Evolutionary conservation across 2,888 invertebrate species (phyloP), one percentile per base, ranked within the genome.

Genomic region (Dermolepida albohirtum): DNA sequence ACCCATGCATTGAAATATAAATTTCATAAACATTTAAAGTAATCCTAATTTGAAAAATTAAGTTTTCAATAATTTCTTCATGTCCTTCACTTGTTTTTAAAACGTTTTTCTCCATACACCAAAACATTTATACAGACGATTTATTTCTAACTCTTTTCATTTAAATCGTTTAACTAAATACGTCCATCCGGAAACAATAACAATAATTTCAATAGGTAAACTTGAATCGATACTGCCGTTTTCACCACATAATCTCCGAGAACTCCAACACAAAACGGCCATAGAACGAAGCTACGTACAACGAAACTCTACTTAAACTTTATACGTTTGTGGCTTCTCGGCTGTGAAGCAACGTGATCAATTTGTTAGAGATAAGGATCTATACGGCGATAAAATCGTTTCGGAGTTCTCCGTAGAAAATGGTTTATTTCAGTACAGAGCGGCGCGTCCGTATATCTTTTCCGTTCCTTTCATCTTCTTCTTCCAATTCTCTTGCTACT

Each of bases 321-420:
- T 62, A 62, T 62, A 62, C 59, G 59, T 62, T 62, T 62, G 59
- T 62, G 59, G 59, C 59, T 62, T 62, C 59, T 34, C 59, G 59
- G 59, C 59, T 62, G 59, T 39, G 49, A 62, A 62, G 47, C 49
- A 62, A 62, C 59, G 59, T 62, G 59, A 62, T 64, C 64, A 64
- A 64, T 64, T 64, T 64, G 64, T 64, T 64, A 27, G 50, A 64
- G 64, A 64, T 54, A 51, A 64, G 44, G 54, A 64, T 64, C 64
- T 54, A 47, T 62, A 44, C 64, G 43, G 16, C 51, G 44, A 64
- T 54, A 43, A 66, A 57, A 66, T 66, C 57, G 66, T 47, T 47
- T 27, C 39, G 34, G 16, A 59, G 59, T 57, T 59, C 59, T 7
- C 47, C 50, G 40, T 50, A 50, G 57, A 66, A 66, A 47, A 62